A percentile compares a stretch with the other conserved stretches of the same genome.
phyloP scores from a whole-genome alignment of 1,140 invertebrate species.

The Leptopilina boulardi region DNA sequence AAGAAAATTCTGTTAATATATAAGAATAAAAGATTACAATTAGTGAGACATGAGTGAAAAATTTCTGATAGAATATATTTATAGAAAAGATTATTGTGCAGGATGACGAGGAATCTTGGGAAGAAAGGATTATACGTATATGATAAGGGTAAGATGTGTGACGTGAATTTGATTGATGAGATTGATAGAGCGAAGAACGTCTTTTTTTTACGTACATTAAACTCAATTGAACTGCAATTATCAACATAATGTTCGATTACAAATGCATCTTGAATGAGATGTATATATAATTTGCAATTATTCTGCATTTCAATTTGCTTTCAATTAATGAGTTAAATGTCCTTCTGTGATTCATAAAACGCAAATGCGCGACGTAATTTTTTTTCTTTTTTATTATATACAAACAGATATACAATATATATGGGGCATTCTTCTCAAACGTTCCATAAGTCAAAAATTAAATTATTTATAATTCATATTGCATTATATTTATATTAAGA shows the following conservation, averaged over 20 bases:
- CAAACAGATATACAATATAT: too few relatives aligned
- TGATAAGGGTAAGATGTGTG: background rate
- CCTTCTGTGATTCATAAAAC: conserved; percentile 16
- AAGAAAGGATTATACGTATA: background rate
- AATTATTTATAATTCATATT: too few relatives aligned
- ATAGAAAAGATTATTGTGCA: background rate
- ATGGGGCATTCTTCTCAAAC: too few relatives aligned
- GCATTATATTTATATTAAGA: too few relatives aligned
- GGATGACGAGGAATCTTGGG: background rate
- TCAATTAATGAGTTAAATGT: conserved; percentile 24
- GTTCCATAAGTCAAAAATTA: too few relatives aligned
- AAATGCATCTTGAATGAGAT: conserved; percentile 8
- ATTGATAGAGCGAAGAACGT: background rate
- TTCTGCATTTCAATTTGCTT: conserved; percentile 18
- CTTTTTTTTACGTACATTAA: conserved; percentile 10
- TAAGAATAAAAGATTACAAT: too few relatives aligned
- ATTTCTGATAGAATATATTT: too few relatives aligned
- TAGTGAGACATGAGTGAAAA: too few relatives aligned
- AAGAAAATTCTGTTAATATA: too few relatives aligned
- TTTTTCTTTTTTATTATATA: too few relatives aligned
- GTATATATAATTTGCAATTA: conserved; percentile 25
- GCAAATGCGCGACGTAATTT: background rate
- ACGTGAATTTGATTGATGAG: background rate
- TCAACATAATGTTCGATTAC: background rate
- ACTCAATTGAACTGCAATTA: conserved; percentile 20